Conservation (phyloP, 2,888 invertebrate genomes). For the Tillus elongatus region DNA sequence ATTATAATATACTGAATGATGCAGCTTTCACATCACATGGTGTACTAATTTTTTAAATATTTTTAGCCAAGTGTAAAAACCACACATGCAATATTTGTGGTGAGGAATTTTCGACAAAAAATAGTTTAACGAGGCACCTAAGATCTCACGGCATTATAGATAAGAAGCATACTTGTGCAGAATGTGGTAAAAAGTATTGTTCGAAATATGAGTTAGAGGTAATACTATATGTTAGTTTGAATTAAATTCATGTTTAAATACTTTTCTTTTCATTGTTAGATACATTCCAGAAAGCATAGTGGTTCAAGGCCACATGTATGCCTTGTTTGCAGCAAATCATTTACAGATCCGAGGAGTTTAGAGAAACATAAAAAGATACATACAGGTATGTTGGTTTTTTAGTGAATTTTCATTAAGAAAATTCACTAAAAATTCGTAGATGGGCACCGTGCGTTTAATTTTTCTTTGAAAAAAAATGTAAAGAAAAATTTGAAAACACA, state of each 20-base stretch:
- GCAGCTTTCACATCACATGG: no score
- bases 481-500: no score
- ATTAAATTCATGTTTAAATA: no score
- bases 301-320: conserved; percentile 27
- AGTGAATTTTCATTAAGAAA: no score
- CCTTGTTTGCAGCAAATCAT: conserved; percentile 25
- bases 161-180: conserved; percentile 22
- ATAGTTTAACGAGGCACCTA: conserved; percentile 21
- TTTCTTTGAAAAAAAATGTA: no score
- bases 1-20: no score
- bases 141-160: conserved; percentile 22
- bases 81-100: neutral
- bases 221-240: no score
- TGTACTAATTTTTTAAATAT: no score
- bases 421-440: no score
- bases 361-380: conserved; percentile 30
- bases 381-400: conserved; percentile 21
- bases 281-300: conserved; percentile 28
- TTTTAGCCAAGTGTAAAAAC: no score
- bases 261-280: no score
- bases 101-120: conserved; percentile 12
- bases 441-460: no score
- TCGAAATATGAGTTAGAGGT: conserved; percentile 27
- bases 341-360: conserved; percentile 27
- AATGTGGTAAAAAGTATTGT: conserved; percentile 27